A percentile compares a stretch with the other conserved stretches of the same genome.
These are phyloP conservation scores for Azemiops feae DNA, from an alignment of 2,113 vertebrate species.

Conservation along the genomic window DNA sequence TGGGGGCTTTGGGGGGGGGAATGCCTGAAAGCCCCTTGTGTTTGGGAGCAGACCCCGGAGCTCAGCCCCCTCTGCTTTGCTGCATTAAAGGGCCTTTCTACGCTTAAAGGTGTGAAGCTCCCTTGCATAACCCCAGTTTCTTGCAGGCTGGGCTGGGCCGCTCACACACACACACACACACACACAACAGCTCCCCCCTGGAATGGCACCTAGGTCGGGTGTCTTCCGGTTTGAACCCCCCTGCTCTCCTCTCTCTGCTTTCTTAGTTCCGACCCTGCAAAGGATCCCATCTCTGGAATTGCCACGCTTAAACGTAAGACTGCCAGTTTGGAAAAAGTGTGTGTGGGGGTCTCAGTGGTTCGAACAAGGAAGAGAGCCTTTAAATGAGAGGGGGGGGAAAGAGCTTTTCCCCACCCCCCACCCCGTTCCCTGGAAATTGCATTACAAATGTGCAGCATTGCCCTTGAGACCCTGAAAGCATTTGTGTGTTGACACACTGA, in stretches of 20 bases:
- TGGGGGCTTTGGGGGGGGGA: background rate
- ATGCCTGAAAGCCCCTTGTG: background rate
- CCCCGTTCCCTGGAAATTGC: background rate
- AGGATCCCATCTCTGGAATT: background rate
- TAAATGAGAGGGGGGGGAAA: background rate
- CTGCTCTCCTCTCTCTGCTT: background rate
- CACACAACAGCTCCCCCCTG: background rate
- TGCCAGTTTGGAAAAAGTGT: too few relatives aligned
- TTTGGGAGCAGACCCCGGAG: background rate
- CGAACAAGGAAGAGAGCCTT: background rate
- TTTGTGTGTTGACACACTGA: too few relatives aligned
- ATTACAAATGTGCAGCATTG: accelerated
- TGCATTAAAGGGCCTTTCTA: background rate
- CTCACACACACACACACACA: background rate
- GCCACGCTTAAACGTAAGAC: background rate
- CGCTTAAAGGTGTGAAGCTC: background rate
- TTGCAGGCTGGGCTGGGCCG: accelerated
- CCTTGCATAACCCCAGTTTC: background rate
- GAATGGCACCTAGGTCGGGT: background rate
- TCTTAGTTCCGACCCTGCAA: background rate
- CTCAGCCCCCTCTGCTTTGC: background rate
- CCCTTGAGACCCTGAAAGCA: background rate
- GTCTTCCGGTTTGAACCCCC: background rate
- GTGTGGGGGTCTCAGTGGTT: background rate
- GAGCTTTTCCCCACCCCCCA: background rate